Base-by-base conservation (phyloP, 2,797 vertebrate genomes). In the Anomalospiza imberbis region DNA sequence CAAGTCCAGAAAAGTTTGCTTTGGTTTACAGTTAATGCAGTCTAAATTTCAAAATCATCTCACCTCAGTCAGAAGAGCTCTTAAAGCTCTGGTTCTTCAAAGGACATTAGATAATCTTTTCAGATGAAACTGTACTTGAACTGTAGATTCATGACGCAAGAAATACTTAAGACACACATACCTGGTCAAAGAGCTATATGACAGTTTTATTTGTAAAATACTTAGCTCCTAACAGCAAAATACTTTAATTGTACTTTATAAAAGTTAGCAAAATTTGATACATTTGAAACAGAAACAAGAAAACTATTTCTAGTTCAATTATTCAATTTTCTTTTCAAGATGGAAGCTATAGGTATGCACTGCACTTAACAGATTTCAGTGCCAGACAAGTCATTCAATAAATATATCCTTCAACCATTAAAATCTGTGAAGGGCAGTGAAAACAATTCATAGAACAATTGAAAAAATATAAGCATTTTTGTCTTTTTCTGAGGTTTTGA, bases 121-220 rank as follows among this genome's bases (percentile, higher is more conserved):
- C 58, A 84, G 48, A 58, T 68, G 6, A 88, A 91, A 65, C 5
- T 18, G 19, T 62, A 63, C 12, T 54, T 58, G 17, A 83, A 70
- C 29, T n/a, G 21, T 22, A 72, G 36, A 48, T 31, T 44, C 12
- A 31, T 2, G 7, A 36, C 1, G 24, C 42, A 84, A 74, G 22
- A 79, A 93, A 78, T n/a, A 91, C 4, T 70, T 54, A 44, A 76
- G 13, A 89, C 36, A 85, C 29, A 34, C 2, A 2, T 13, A 87
- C 1, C 24, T 29, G 86, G 55, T 82, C 73, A 73, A 94, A 85
- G 53, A 90, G 34, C 76, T 65, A 57, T 54, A 76, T 7, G 32
- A 22, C 66, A 75, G 26, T 67, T 97, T 96, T 96, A 94, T 96
- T 94, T 86, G 71, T 74, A 96, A 96, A 97, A 96, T 95, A 93